Percentiles rank a stretch among this genome's conserved stretches.
These are phyloP conservation scores for Artemia sinica DNA, from an alignment of 2,888 invertebrate species.

Conservation along the genomic window DNA sequence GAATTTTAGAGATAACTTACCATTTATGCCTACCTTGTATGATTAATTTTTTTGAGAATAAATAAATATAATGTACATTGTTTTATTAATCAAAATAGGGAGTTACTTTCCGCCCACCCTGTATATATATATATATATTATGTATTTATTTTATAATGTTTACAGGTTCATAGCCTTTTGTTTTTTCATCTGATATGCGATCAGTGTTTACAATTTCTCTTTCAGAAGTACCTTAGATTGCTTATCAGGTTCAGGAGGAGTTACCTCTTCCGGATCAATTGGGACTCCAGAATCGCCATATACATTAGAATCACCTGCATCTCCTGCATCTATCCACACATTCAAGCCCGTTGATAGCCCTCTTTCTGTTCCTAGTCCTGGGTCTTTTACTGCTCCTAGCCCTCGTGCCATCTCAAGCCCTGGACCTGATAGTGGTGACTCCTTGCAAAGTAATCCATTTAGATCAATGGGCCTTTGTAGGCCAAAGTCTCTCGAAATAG, in stretches of 20 bases:
- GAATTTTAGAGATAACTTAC: too few relatives aligned
- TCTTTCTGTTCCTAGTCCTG: constrained; percentile 15
- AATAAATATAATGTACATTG: too few relatives aligned
- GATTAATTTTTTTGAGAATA: too few relatives aligned
- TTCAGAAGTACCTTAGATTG: too few relatives aligned
- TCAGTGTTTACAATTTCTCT: too few relatives aligned
- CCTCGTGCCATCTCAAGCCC: constrained; percentile 15
- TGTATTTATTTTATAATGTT: too few relatives aligned
- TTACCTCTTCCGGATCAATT: constrained; percentile 39
- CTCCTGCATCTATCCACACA: constrained; percentile 15
- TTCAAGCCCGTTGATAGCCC: constrained; percentile 14
- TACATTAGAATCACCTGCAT: constrained; percentile 15
- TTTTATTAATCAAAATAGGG: too few relatives aligned
- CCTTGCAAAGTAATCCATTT: constrained; percentile 6
- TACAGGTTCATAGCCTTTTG: too few relatives aligned
- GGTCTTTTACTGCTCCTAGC: constrained; percentile 12
- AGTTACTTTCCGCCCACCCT: too few relatives aligned
- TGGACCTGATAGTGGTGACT: constrained; percentile 5
- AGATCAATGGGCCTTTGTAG: not conserved
- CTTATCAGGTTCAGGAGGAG: constrained; percentile 24
- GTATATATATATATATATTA: too few relatives aligned
- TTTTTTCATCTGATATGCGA: too few relatives aligned
- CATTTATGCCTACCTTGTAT: too few relatives aligned
- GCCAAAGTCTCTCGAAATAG: constrained; percentile 7
- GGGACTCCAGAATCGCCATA: constrained; percentile 44